phyloP scores from a whole-genome alignment of 2,888 invertebrate genomes.

The Agrotis segetum region DNA sequence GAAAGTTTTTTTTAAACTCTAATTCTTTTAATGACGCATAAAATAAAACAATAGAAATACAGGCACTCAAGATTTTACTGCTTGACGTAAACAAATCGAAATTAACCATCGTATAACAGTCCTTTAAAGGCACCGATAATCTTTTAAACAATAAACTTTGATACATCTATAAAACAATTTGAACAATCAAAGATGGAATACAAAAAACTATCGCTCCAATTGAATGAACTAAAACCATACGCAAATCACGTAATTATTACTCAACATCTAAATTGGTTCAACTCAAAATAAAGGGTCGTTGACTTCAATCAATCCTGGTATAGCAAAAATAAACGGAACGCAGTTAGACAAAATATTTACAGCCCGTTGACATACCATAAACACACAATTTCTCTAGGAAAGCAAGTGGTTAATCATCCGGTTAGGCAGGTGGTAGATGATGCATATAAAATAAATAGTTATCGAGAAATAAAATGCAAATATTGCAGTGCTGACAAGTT shows the following conservation, averaged over 20 bases:
- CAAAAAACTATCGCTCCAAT: constrained; percentile 7
- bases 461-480: constrained; percentile 57
- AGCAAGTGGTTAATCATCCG: constrained; percentile 60
- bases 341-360: constrained; percentile 65
- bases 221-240: constrained; percentile 15
- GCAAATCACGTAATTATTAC: constrained; percentile 61
- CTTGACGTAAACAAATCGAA: constrained; percentile 8
- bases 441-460: constrained; percentile 57
- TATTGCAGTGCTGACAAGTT: constrained; percentile 51
- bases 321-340: constrained; percentile 63
- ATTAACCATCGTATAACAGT: constrained; percentile 30
- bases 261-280: constrained; percentile 54
- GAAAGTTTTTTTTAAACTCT: constrained; percentile 23
- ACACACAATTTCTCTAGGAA: constrained; percentile 64
- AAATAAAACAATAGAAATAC: constrained; percentile 36
- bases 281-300: constrained; percentile 57
- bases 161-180: constrained; percentile 3
- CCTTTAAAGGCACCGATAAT: neutral
- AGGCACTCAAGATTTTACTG: constrained; percentile 15
- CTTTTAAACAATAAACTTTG: constrained; percentile 6
- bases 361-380: constrained; percentile 63
- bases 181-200: constrained; percentile 6
- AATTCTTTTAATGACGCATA: constrained; percentile 35
- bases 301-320: constrained; percentile 60
- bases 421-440: constrained; percentile 60